phyloP scores from a whole-genome alignment of 1,140 invertebrate species.

The Bombus sylvicola region DNA sequence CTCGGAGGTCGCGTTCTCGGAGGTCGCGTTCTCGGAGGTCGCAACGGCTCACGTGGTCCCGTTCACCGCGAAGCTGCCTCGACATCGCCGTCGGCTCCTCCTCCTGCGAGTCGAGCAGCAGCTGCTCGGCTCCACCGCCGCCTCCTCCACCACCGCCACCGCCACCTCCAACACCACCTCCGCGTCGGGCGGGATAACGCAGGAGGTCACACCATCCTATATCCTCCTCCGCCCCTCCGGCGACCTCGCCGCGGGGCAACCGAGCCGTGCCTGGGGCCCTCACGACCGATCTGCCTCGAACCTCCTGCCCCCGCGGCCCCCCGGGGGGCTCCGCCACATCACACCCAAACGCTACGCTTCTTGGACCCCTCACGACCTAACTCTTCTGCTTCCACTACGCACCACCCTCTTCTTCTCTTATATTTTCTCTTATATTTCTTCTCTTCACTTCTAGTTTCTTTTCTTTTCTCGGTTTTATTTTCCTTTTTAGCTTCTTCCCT shows the following conservation, averaged over 20 bases:
- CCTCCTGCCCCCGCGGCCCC: constrained; percentile 75
- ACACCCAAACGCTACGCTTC: constrained; percentile 73
- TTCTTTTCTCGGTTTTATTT: not conserved
- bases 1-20: constrained; percentile 52
- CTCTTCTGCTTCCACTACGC: constrained; percentile 50
- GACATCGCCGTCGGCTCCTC: constrained; percentile 77
- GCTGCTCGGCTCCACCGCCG: constrained; percentile 76
- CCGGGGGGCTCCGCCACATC: constrained; percentile 79
- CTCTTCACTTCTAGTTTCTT: not conserved
- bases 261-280: constrained; percentile 75
- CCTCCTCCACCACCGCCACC: constrained; percentile 61
- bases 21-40: constrained; percentile 45
- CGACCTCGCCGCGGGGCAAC: constrained; percentile 71
- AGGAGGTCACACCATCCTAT: constrained; percentile 80
- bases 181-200: constrained; percentile 77
- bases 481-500: not conserved
- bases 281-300: constrained; percentile 74
- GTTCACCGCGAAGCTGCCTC: constrained; percentile 74
- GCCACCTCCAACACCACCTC: constrained; percentile 69
- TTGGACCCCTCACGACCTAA: constrained; percentile 69
- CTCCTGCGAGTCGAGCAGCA: constrained; percentile 80
- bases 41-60: constrained; percentile 70
- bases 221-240: constrained; percentile 76
- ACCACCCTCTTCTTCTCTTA: not conserved
- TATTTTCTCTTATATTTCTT: no score